Base-by-base conservation (phyloP, 2,888 invertebrate genomes). In the Keiferia lycopersicella region DNA sequence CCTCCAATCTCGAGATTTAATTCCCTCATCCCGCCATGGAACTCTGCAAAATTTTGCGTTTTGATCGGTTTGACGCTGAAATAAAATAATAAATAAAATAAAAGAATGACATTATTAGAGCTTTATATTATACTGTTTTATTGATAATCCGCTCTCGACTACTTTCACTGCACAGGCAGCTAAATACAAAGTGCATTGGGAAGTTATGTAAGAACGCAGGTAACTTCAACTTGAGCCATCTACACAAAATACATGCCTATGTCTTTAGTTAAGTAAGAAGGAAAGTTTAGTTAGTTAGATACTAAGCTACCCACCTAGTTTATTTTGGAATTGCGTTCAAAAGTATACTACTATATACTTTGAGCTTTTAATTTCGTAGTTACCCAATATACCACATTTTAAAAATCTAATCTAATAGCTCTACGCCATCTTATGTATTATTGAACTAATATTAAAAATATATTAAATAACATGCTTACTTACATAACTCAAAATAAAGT, bases 101-200 rank as follows among this genome's bases (percentile, higher is more conserved):
- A 1, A 11, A 14, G 14, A 14, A 10, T 14, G 11, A 14, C 14
- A 4, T 41, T 41, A 14, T 41, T 12, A 12, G 41, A 41, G 1
- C 0, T 6, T 12, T 51, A 8, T n/a, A 20, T 22, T 11, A 14
- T 12, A 22, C 6, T 12, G 26, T 22, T 4, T 53, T 45, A 26
- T 45, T 1, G 10, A 11, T 12, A 20, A 11, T 60, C 45, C 7
- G 41, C 45, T 59, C 41, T 10, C 60, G 45, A 14, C 14, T 66
- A 76, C 79, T 79, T 79, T 80, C 79, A 75, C 79, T 71, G 58
- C 67, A 65, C 68, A n/a, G n/a, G 70, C 70, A 53, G 26, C 34
- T 56, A 70, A 71, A 72, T 73, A 6, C 6, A 30, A 34, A 34
- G 70, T 72, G 73, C 69, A 73, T 70, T 70, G 34, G 7, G 34